A percentile compares a stretch with the other conserved stretches of the same genome.
These are phyloP conservation scores for Syngnathus acus DNA, from an alignment of 2,797 vertebrate species.

Conservation along the genomic window DNA sequence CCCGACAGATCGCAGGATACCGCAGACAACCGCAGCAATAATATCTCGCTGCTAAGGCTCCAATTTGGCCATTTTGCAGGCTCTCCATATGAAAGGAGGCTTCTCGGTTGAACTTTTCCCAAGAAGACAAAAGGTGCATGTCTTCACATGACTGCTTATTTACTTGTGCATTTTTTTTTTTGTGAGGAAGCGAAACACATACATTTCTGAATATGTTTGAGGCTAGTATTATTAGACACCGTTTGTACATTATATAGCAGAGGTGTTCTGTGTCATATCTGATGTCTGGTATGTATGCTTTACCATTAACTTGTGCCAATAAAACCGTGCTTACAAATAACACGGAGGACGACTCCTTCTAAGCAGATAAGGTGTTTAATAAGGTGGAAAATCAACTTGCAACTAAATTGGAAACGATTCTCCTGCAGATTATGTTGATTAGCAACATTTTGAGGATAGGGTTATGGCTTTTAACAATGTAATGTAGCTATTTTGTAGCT, in stretches of 20 bases:
- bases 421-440: constrained; percentile 1
- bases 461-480: background rate
- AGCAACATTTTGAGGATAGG: background rate
- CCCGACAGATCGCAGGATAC: background rate
- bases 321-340: constrained; percentile 87
- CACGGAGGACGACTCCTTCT: background rate
- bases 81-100: background rate
- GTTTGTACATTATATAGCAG: constrained; percentile 91
- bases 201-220: constrained; percentile 80
- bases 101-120: constrained; percentile 3
- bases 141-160: constrained; percentile 81
- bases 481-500: background rate
- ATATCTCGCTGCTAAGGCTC: background rate
- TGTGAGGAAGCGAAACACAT: constrained; percentile 78
- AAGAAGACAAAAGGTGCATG: constrained; percentile 18
- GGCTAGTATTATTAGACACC: constrained; percentile 90
- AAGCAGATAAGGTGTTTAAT: background rate
- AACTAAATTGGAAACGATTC: background rate
- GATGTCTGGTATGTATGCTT: constrained; percentile 99
- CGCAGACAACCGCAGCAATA: background rate
- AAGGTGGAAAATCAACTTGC: constrained; percentile 3
- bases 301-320: constrained; percentile 97
- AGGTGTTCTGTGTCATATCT: constrained; percentile 93
- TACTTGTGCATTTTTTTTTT: constrained; percentile 87
- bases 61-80: background rate